Conservation (phyloP, 2,797 vertebrate genomes). For the Natrix natrix region DNA sequence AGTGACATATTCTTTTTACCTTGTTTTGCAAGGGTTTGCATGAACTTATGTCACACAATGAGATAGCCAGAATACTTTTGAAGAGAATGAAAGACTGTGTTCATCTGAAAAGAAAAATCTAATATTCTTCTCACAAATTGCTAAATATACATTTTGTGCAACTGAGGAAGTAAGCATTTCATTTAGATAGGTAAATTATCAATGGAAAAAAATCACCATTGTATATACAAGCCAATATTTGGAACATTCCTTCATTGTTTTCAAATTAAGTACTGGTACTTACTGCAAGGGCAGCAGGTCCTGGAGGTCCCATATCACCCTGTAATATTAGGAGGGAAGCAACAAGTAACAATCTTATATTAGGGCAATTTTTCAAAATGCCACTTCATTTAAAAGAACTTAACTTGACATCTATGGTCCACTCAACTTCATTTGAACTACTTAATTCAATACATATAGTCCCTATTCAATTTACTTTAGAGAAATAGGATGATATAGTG, state of each 20-base stretch:
- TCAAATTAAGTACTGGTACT: slow-evolving; percentile 76
- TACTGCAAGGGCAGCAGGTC: slow-evolving; percentile 78
- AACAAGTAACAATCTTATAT: slow-evolving; percentile 20
- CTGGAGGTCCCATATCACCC: slow-evolving; percentile 83
- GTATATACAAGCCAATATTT: background rate
- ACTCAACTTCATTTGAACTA: background rate
- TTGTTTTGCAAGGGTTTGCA: background rate
- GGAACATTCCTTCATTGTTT: background rate
- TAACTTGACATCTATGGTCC: background rate
- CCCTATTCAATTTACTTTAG: background rate
- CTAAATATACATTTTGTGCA: background rate
- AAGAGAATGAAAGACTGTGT: background rate
- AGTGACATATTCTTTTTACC: background rate
- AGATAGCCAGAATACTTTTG: background rate
- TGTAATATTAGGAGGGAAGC: slow-evolving; percentile 63
- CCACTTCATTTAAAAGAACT: background rate
- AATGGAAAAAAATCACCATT: background rate
- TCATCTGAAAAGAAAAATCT: background rate
- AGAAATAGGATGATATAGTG: background rate
- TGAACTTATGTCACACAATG: background rate
- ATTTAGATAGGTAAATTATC: background rate
- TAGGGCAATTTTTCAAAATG: background rate
- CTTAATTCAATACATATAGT: background rate
- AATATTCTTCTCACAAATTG: background rate
- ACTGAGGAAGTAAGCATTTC: background rate